Conservation (phyloP, 2,888 invertebrate genomes). For the Smittia sp. region DNA sequence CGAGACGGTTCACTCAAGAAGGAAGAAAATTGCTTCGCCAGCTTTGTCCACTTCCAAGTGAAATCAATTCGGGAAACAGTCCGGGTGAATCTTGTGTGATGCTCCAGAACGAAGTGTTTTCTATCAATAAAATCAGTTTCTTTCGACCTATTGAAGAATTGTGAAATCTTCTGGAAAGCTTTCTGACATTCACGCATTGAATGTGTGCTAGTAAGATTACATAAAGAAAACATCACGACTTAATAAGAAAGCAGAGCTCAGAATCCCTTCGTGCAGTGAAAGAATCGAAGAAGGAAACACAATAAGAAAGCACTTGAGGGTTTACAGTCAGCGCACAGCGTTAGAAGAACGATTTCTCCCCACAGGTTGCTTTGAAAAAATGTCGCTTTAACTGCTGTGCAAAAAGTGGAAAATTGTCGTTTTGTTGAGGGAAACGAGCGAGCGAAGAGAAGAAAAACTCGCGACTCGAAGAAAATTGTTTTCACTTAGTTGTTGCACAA, state of each 20-base stretch:
- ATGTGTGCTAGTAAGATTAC: not conserved
- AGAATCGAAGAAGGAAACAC: not conserved
- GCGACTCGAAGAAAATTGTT: constrained; percentile 4
- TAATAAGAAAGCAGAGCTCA: not conserved
- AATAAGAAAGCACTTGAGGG: not conserved
- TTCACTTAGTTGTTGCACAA: not conserved
- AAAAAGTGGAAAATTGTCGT: not conserved
- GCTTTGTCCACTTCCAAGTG: too few species aligned
- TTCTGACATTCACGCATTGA: not conserved
- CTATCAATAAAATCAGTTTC: too few species aligned
- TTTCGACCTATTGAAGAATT: not conserved
- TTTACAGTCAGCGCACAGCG: not conserved
- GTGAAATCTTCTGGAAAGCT: not conserved
- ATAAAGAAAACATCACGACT: not conserved
- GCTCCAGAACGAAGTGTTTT: too few species aligned
- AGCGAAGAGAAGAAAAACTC: not conserved
- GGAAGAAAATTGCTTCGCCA: constrained; percentile 17
- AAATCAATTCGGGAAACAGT: not conserved
- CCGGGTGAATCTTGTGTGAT: too few species aligned
- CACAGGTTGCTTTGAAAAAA: constrained; percentile 2
- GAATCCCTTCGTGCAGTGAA: not conserved
- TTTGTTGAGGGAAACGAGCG: not conserved
- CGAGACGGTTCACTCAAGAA: constrained; percentile 23
- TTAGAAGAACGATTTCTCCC: not conserved
- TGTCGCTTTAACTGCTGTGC: not conserved